These are phyloP conservation scores for Alectoris magna DNA, from an alignment of 2,797 vertebrate genomes.

Conservation along the genomic window DNA sequence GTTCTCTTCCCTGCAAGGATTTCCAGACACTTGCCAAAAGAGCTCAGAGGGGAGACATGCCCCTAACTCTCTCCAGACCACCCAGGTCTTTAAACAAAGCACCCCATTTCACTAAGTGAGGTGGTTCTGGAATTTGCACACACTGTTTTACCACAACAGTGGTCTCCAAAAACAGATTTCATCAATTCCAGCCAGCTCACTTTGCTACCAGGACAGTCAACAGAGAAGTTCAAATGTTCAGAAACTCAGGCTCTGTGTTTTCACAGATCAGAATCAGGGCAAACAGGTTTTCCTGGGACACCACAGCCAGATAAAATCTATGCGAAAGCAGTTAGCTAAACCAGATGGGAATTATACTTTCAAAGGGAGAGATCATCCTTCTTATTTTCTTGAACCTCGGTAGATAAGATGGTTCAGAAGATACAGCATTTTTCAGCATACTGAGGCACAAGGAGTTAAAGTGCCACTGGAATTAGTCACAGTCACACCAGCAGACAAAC, in stretches of 20 bases:
- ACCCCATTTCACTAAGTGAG: fast-evolving
- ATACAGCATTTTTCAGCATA: not conserved
- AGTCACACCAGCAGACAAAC: not conserved
- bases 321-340: not conserved
- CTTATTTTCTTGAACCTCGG: not conserved
- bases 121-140: not conserved
- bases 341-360: not conserved
- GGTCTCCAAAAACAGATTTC: not conserved
- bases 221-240: not conserved
- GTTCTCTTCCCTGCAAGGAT: not conserved
- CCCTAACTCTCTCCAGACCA: not conserved
- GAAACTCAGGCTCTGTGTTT: not conserved
- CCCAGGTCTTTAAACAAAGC: not conserved
- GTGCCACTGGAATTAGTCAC: not conserved
- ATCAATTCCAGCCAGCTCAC: not conserved
- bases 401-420: not conserved
- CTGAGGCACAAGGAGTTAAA: not conserved
- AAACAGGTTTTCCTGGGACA: not conserved
- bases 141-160: not conserved
- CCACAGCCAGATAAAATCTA: not conserved
- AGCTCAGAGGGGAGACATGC: not conserved
- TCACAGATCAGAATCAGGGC: not conserved
- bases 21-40: not conserved
- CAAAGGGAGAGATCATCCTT: not conserved
- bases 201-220: not conserved